A percentile compares a stretch with the other conserved stretches of the same genome.
These are phyloP conservation scores for Sarcophaga caerulescens DNA, from an alignment of 2,888 invertebrate species.

Conservation along the genomic window DNA sequence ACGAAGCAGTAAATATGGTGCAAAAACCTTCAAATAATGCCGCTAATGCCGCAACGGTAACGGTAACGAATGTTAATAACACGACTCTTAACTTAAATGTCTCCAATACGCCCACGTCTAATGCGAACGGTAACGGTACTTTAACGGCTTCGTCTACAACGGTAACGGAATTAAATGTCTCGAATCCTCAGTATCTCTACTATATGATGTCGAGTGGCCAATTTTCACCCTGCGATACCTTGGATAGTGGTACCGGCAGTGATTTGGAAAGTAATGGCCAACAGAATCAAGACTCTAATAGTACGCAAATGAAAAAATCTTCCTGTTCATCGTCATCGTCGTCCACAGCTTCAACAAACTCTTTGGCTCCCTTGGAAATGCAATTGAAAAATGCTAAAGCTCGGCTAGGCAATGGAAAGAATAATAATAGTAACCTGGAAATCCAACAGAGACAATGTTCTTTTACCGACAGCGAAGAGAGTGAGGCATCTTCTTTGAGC, in stretches of 20 bases:
- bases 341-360: constrained; percentile 1
- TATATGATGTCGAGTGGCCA: constrained; percentile 89
- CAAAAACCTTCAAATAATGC: constrained; percentile 69
- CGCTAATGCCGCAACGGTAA: constrained; percentile 34
- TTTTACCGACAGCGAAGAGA: constrained; percentile 84
- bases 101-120: constrained; percentile 3
- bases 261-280: constrained; percentile 84
- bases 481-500: constrained; percentile 89
- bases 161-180: constrained; percentile 75
- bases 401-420: constrained; percentile 69
- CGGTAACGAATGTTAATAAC: constrained; percentile 18
- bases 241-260: constrained; percentile 93
- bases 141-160: constrained; percentile 61
- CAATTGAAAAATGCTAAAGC: constrained; percentile 79
- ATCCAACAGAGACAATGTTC: constrained; percentile 80
- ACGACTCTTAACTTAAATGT: neutral
- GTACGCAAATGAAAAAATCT: constrained; percentile 38
- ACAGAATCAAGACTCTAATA: constrained; percentile 81
- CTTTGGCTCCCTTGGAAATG: constrained; percentile 77
- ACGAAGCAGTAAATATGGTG: constrained; percentile 67
- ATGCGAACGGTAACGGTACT: constrained; percentile 18
- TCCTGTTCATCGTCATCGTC: constrained; percentile 34
- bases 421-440: constrained; percentile 4
- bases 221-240: constrained; percentile 89
- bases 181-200: constrained; percentile 75